Percentiles rank a stretch among this genome's conserved stretches.
phyloP scores from a whole-genome alignment of 2,113 vertebrate genomes.

The Climacteris rufus region DNA sequence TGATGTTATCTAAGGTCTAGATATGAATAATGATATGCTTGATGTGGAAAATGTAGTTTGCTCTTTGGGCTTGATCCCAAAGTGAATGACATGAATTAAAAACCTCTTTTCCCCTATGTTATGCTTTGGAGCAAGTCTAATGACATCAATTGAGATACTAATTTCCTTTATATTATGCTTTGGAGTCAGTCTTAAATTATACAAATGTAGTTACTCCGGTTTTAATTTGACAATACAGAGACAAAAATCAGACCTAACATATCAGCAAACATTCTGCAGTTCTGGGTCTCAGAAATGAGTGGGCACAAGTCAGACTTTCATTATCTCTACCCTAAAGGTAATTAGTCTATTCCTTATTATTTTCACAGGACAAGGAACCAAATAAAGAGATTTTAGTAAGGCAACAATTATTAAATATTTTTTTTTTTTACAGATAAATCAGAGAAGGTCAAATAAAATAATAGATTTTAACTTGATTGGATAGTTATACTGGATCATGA shows the following conservation, averaged over 20 bases:
- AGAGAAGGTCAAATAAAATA: background rate
- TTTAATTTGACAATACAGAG: background rate
- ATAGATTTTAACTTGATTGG: background rate
- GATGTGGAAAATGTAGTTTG: background rate
- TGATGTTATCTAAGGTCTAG: background rate
- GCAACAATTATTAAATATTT: background rate
- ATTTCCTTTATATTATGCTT: background rate
- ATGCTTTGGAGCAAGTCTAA: background rate
- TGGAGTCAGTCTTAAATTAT: background rate
- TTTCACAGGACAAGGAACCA: background rate
- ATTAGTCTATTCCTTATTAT: background rate
- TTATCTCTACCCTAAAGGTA: background rate
- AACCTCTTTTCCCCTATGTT: background rate
- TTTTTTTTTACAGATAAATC: background rate
- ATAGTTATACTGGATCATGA: background rate
- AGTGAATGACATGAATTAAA: background rate
- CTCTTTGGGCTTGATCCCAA: background rate
- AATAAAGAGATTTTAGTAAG: background rate
- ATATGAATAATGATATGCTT: background rate
- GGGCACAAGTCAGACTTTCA: background rate
- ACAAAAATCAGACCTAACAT: background rate
- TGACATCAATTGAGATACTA: background rate
- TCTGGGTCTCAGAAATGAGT: background rate
- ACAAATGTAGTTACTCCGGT: background rate
- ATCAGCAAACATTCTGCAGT: background rate